Evolutionary conservation across 2,113 vertebrate genomes (phyloP).

Genomic region (Xenopus tropicalis): UCB_Xtro_10.0 CM004449.2:68951501-68952000

Average conservation of each 20-base stretch:
- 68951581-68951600: conserved; percentile 42
- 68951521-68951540: conserved; percentile 21
- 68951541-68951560: conserved; percentile 26
- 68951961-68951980: no score
- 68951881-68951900: no score
- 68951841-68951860: neutral
- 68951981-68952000: no score
- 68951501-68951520: neutral
- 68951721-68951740: conserved; percentile 28
- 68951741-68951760: neutral
- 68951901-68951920: no score
- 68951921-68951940: no score
- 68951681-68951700: conserved; percentile 20
- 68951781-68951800: neutral
- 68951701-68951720: conserved; percentile 19
- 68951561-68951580: conserved; percentile 39
- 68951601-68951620: conserved; percentile 36
- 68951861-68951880: neutral
- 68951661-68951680: conserved; percentile 46
- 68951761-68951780: neutral
- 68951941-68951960: no score
- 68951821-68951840: no score
- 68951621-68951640: conserved; percentile 39
- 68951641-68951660: conserved; percentile 36
- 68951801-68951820: neutral